These are phyloP conservation scores for Myotis yumanensis DNA, from an alignment of 2,113 vertebrate genomes.

Conservation along the genomic window DNA sequence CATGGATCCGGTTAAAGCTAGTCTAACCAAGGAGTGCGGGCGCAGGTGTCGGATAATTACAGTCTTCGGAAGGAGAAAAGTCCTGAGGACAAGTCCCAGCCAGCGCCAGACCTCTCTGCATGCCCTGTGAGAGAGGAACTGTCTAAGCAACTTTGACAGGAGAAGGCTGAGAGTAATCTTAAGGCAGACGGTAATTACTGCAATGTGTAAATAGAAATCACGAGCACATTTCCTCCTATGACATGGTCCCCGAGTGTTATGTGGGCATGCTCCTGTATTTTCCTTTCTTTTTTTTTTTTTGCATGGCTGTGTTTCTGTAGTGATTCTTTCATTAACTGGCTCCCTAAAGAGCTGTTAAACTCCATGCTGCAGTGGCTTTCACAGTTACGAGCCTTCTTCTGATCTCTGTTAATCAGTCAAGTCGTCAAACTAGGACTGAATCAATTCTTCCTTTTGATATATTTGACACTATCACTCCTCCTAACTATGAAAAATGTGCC, in stretches of 20 bases:
- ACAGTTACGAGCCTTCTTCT: conserved; percentile 80
- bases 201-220: conserved; percentile 84
- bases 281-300: conserved; percentile 64
- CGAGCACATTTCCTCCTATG: conserved; percentile 78
- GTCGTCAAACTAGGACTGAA: conserved; percentile 79
- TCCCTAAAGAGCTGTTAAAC: conserved; percentile 85
- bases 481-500: conserved; percentile 77
- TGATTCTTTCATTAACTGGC: conserved; percentile 85
- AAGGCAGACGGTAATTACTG: conserved; percentile 81
- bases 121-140: conserved; percentile 74
- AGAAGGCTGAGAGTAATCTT: conserved; percentile 69
- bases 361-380: conserved; percentile 80
- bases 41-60: conserved; percentile 70
- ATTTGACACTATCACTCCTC: conserved; percentile 82
- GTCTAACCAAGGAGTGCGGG: conserved; percentile 61
- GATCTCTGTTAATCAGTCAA: conserved; percentile 85
- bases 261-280: conserved; percentile 74
- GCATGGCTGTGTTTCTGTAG: conserved; percentile 79
- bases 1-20: conserved; percentile 70
- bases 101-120: conserved; percentile 60
- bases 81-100: conserved; percentile 70
- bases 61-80: conserved; percentile 68
- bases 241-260: conserved; percentile 77
- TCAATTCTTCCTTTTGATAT: conserved; percentile 83
- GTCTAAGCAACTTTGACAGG: conserved; percentile 75